Evolutionary conservation across 2,113 vertebrate species (phyloP), one percentile per base, ranked within the genome.

Genomic region (Hipposideros armiger): DNA sequence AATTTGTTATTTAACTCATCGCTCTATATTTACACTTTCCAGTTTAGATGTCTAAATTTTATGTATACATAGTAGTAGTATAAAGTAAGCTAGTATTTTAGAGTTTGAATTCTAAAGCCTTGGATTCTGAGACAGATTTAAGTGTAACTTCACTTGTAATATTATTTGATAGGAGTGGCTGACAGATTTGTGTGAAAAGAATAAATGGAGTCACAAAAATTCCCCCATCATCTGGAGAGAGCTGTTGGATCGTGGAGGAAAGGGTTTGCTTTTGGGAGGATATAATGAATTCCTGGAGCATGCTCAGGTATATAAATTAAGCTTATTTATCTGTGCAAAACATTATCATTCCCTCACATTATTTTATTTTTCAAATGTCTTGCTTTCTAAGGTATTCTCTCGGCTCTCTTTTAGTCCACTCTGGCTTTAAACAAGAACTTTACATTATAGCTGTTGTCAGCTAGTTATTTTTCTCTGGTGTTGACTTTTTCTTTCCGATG

Each of bases 191-290:
- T 99, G 99, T 96, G 73, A 96, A 73, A 98, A 42, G 73, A 99
- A 99, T 95, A 98, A 98, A 77, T 99, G 99, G 99, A 97, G 97
- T 70, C 99, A 99, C 32, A 94, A 97, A 1, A 30, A 40, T 1
- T 99, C 99, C 54, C 99, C 99, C 85, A 96, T 99, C 74, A 91
- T 99, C 93, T 99, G 99, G 99, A 99, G 99, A 98, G 99, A 99
- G 69, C 97, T 99, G 16, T 96, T 99, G 91, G 98, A 99, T 80
- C 99, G 99, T 78, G 99, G 99, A 58, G 99, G 99, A 9, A 99
- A 99, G 97, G 99, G 98, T 22, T 92, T 99, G 91, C 98, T 99
- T 60, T 90, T 99, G 69, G 99, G 99, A 80, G 99, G 99, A 80
- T 98, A 99, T 94, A 98, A 98, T 93, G 99, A 99, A 56, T 99